Percentiles rank a stretch among this genome's conserved stretches.
Conservation (phyloP, 1,140 invertebrate species). For the Gonatopus flavifemur region DNA sequence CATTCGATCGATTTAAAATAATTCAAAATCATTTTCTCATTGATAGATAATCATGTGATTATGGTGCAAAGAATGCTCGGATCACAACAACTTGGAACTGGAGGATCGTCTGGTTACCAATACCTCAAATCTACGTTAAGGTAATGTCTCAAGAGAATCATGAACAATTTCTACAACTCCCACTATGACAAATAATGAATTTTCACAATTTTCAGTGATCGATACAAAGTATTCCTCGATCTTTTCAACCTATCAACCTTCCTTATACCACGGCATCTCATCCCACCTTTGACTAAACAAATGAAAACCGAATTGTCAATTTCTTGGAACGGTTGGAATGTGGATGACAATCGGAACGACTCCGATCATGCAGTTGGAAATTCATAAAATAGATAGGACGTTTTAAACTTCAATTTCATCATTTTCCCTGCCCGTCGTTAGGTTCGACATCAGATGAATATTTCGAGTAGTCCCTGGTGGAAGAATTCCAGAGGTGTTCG, state of each 20-base stretch:
- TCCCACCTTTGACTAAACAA: constrained; percentile 80
- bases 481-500: too few species aligned
- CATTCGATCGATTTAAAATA: not conserved
- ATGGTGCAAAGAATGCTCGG: constrained; percentile 99
- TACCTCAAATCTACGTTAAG: constrained; percentile 97
- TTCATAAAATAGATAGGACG: constrained; percentile 9
- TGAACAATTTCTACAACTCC: too few species aligned
- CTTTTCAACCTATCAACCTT: constrained; percentile 97
- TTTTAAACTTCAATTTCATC: not conserved
- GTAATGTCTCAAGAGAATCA: constrained; percentile 57
- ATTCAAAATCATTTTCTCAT: constrained; percentile 1
- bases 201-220: constrained; percentile 73
- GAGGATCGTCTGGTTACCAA: constrained; percentile 97
- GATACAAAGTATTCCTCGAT: constrained; percentile 98
- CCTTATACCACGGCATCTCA: constrained; percentile 86
- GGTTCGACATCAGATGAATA: too few species aligned
- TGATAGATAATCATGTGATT: constrained; percentile 93
- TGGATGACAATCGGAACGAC: constrained; percentile 37
- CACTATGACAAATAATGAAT: constrained; percentile 1
- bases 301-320: constrained; percentile 65
- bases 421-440: too few species aligned
- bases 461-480: too few species aligned
- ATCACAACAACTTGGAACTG: constrained; percentile 93
- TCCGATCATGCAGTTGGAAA: constrained; percentile 24
- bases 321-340: constrained; percentile 35